Evolutionary conservation across 2,113 vertebrate species (phyloP), one percentile per base, ranked within the genome.

Genomic region (Vidua chalybeata): DNA sequence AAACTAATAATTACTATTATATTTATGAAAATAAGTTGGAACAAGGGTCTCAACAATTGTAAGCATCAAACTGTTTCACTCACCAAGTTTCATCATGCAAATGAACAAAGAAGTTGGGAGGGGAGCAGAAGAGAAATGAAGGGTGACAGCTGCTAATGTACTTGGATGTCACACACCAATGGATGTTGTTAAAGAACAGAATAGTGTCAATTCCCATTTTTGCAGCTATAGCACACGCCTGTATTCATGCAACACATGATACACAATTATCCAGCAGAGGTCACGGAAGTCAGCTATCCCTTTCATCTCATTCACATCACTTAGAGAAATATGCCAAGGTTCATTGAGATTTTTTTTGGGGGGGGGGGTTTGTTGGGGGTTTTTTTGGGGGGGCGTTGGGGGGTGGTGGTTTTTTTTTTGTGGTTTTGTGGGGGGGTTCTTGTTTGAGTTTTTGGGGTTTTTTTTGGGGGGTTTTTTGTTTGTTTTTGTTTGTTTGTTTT

Each of bases 291-390:
- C 90, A 94, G 88, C 83, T 77, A 15, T 83, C 79, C 39, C 79
- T 93, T 95, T 94, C 58, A 51, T 87, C 91, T 82, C 67, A 39
- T 52, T 93, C 59, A 52, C 75, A 63, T 69, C 81, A 89, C 56
- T 94, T 90, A 95, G 71, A 82, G 93, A 87, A 94, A 79, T 81
- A 93, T 20, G 43, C 54, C 67, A 35, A 93, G 76, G 46, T 82
- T 89, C 81, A 91, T 41, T 3, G 16, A 54, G 45, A 67, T 33
- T 26, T 33, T 37, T 30, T 35, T 35, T 35, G 35, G 35, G 35
- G 35, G 35, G 35, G 17, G 19, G 35, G 35, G 35, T 35, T 35
- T 35, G 35, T 52, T 54, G 35, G 35, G 35, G 35, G 35, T n/a
- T n/a, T 43, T 43, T 43, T 43, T 6, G n/a, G n/a, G n/a, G n/a